Evolutionary conservation across 2,888 invertebrate species (phyloP).

Genomic region (Argyresthia albistria): DNA sequence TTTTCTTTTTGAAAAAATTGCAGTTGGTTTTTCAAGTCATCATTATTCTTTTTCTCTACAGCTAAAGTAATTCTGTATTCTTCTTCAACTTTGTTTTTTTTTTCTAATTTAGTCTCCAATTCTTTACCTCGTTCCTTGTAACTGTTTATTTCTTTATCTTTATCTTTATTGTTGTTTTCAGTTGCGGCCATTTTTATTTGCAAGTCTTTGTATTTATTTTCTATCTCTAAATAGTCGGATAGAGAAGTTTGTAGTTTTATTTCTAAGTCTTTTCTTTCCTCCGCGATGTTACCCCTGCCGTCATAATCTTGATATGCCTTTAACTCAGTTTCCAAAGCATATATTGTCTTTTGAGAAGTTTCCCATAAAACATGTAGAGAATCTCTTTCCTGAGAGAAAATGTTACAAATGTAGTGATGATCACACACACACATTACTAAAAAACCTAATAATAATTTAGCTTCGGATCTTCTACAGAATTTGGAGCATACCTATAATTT

Average conservation of each 20-base stretch:
- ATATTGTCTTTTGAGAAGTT: slow-evolving; percentile 76
- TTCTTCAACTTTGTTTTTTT: slow-evolving; percentile 31
- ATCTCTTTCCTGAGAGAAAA: slow-evolving; percentile 72
- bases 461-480: too few relatives aligned
- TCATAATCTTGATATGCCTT: slow-evolving; percentile 63
- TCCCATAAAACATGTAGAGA: slow-evolving; percentile 77
- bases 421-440: too few relatives aligned
- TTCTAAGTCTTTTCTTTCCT: slow-evolving; percentile 68
- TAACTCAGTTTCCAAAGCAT: slow-evolving; percentile 77
- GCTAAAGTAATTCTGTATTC: slow-evolving; percentile 42
- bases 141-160: slow-evolving; percentile 54
- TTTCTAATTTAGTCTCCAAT: slow-evolving; percentile 31
- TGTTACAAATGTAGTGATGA: too few relatives aligned
- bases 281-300: slow-evolving; percentile 43
- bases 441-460: too few relatives aligned
- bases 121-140: slow-evolving; percentile 50
- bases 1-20: slow-evolving; percentile 39
- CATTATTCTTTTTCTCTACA: slow-evolving; percentile 41
- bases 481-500: too few relatives aligned
- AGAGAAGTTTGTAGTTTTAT: slow-evolving; percentile 65
- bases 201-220: slow-evolving; percentile 46
- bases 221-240: slow-evolving; percentile 64
- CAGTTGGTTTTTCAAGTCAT: slow-evolving; percentile 39
- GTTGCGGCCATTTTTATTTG: slow-evolving; percentile 23
- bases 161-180: slow-evolving; percentile 36